Percentiles rank a stretch among this genome's conserved stretches.
Conservation (phyloP, 2,113 vertebrate species). For the Elephas maximus region DNA sequence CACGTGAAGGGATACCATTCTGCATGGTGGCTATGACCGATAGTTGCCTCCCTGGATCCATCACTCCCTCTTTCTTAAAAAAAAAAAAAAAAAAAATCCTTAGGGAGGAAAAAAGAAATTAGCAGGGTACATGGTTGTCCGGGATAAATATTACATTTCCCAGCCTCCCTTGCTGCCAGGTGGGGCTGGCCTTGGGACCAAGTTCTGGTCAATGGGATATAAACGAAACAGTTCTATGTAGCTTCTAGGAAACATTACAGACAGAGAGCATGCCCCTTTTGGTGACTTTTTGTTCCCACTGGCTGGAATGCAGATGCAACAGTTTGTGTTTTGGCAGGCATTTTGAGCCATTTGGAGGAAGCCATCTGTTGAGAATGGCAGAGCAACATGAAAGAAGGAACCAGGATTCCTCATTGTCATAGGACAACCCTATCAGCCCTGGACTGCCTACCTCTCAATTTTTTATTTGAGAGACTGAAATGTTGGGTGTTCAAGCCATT, state of each 20-base stretch:
- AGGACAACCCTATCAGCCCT: too few species aligned
- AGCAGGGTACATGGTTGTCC: not conserved
- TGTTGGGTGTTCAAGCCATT: not conserved
- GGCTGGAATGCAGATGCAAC: not conserved
- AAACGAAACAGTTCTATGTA: not conserved
- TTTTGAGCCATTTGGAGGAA: not conserved
- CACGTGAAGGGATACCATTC: not conserved
- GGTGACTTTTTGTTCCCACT: not conserved
- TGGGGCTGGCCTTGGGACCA: constrained; percentile 7
- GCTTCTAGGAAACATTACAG: not conserved
- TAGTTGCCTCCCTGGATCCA: not conserved
- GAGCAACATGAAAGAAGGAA: not conserved
- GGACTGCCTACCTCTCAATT: not conserved
- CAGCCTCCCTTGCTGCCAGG: not conserved
- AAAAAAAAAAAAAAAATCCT: not conserved
- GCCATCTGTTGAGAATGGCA: not conserved
- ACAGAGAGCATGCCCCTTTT: not conserved
- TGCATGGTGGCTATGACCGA: not conserved
- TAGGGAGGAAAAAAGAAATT: not conserved
- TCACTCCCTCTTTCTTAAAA: not conserved
- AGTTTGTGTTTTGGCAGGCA: not conserved
- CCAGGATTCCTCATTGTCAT: not conserved
- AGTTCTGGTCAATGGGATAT: not conserved
- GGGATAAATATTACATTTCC: not conserved
- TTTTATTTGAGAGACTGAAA: not conserved